Percentiles rank a stretch among this genome's conserved stretches.
These are phyloP conservation scores for Vanessa cardui DNA, from an alignment of 2,888 invertebrate genomes.

Conservation along the genomic window DNA sequence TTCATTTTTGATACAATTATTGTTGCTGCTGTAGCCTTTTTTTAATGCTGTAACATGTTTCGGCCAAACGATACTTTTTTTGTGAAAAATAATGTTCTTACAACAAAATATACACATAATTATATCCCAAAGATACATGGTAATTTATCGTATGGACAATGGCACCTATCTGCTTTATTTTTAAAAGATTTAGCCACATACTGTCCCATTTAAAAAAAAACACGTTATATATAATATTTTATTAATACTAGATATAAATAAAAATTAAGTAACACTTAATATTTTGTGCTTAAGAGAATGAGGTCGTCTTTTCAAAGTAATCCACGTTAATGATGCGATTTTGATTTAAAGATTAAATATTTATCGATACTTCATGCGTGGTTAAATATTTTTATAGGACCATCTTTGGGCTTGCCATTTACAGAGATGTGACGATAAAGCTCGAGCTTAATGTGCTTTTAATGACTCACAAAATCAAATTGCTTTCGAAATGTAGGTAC, in stretches of 20 bases:
- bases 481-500: not conserved
- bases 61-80: too few relatives aligned
- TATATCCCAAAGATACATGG: too few relatives aligned
- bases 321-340: not conserved
- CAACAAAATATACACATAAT: too few relatives aligned
- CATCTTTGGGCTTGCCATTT: not conserved
- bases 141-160: too few relatives aligned
- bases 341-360: slow-evolving; percentile 4
- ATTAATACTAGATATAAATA: slow-evolving; percentile 1
- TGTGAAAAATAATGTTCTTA: too few relatives aligned
- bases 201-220: too few relatives aligned
- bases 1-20: too few relatives aligned
- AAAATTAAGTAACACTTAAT: slow-evolving; percentile 6
- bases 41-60: too few relatives aligned
- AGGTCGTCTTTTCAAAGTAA: slow-evolving; percentile 4
- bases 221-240: not conserved
- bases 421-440: slow-evolving; percentile 10
- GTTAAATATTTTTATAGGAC: not conserved
- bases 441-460: slow-evolving; percentile 18
- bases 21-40: too few relatives aligned
- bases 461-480: not conserved
- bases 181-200: too few relatives aligned
- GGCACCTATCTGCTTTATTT: too few relatives aligned
- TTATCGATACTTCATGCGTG: not conserved
- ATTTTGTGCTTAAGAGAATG: slow-evolving; percentile 6